Evolutionary conservation across 1,140 invertebrate species (phyloP).

Genomic region (Drosophila ananassae): DNA sequence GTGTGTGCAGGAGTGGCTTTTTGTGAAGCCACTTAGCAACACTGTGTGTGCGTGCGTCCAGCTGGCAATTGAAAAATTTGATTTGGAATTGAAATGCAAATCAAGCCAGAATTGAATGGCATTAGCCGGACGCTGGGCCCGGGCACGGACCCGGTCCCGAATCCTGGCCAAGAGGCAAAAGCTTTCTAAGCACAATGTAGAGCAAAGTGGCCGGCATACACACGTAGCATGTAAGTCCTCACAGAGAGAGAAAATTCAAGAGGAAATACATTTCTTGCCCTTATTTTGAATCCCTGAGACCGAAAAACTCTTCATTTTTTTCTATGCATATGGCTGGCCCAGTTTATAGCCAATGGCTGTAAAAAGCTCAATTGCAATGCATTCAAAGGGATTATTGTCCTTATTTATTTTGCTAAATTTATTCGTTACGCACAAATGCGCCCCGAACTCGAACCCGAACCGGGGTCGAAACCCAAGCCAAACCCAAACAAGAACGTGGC

Average conservation of each 20-base stretch:
- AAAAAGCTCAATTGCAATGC: constrained; percentile 82
- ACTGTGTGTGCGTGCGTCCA: constrained; percentile 41
- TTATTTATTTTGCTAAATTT: constrained; percentile 83
- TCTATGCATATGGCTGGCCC: background rate
- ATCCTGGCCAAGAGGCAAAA: constrained; percentile 44
- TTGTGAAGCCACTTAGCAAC: constrained; percentile 49
- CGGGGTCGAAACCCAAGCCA: background rate
- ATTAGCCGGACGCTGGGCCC: constrained; percentile 37
- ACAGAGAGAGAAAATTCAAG: constrained; percentile 3
- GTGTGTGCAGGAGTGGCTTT: background rate
- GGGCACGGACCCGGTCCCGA: constrained; percentile 22
- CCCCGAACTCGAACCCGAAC: constrained; percentile 45
- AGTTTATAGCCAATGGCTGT: constrained; percentile 64
- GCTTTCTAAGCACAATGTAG: constrained; percentile 60
- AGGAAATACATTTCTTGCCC: background rate
- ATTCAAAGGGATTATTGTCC: constrained; percentile 82
- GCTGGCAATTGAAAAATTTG: constrained; percentile 80
- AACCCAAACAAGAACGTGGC: constrained; percentile 24
- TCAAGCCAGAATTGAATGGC: constrained; percentile 73
- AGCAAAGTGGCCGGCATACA: constrained; percentile 57
- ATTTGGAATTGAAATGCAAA: constrained; percentile 82
- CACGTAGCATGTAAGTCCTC: constrained; percentile 4
- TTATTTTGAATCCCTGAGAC: background rate
- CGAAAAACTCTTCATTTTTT: background rate
- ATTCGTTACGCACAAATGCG: constrained; percentile 81